phyloP scores from a whole-genome alignment of 2,113 vertebrate species.

The Myodes glareolus region DNA sequence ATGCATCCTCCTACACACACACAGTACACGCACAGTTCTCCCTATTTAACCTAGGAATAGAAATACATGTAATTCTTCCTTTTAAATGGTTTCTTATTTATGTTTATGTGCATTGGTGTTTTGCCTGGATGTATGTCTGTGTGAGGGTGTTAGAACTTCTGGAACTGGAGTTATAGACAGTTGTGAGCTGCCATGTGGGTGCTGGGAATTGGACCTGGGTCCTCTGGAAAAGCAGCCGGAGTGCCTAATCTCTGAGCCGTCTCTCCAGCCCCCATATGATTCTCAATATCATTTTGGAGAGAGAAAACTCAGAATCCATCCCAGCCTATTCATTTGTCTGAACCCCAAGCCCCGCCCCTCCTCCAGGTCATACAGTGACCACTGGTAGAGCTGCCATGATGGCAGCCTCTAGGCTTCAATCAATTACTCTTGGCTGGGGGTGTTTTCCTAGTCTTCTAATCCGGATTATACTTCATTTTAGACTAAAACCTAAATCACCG shows the following conservation, averaged over 20 bases:
- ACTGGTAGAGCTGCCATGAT: background rate
- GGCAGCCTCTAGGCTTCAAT: background rate
- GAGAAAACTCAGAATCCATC: background rate
- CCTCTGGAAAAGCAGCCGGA: background rate
- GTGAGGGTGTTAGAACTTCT: too few species aligned
- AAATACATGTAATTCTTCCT: background rate
- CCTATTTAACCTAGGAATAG: background rate
- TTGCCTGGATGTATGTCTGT: background rate
- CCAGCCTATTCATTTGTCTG: background rate
- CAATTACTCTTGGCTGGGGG: background rate
- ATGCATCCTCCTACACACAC: background rate
- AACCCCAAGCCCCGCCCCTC: rapidly evolving
- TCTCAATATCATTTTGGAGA: background rate
- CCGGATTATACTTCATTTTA: background rate
- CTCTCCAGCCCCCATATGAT: background rate
- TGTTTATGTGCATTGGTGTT: background rate
- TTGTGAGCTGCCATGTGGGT: background rate
- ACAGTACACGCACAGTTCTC: background rate
- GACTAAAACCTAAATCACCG: background rate
- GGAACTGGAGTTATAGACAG: too few species aligned
- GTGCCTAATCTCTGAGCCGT: background rate
- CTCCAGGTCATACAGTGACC: too few species aligned
- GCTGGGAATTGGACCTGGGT: background rate
- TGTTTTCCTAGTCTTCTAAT: slow-evolving; percentile 19
- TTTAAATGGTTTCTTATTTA: background rate